Percentiles rank a stretch among this genome's conserved stretches.
phyloP scores from a whole-genome alignment of 2,797 vertebrate genomes.

The Borostomias antarcticus region DNA sequence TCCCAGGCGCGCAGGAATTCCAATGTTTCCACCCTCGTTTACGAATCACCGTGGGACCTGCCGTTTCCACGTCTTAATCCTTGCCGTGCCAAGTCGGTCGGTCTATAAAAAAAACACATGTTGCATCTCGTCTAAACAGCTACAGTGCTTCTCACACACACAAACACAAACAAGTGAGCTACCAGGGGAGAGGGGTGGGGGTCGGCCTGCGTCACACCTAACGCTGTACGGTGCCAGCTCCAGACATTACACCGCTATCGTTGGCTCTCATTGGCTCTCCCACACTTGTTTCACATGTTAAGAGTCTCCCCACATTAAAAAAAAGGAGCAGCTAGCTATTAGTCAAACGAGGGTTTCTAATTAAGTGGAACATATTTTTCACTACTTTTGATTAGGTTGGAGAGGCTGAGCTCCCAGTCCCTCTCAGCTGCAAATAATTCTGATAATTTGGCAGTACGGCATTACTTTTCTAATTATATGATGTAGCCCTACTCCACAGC shows the following conservation, averaged over 20 bases:
- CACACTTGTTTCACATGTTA: constrained; percentile 36
- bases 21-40: constrained; percentile 74
- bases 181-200: neutral
- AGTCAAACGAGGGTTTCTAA: constrained; percentile 66
- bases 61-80: constrained; percentile 77
- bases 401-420: constrained; percentile 40
- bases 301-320: constrained; percentile 54
- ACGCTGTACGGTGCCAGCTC: constrained; percentile 16
- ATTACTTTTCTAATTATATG: constrained; percentile 69
- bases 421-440: constrained; percentile 74
- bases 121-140: constrained; percentile 70
- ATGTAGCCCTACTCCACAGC: constrained; percentile 62
- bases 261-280: constrained; percentile 52
- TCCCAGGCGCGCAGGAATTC: constrained; percentile 74
- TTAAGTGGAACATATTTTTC: constrained; percentile 66
- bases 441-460: constrained; percentile 65
- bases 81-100: constrained; percentile 66
- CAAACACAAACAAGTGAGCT: constrained; percentile 32
- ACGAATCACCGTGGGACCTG: constrained; percentile 72
- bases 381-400: constrained; percentile 62
- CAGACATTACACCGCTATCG: constrained; percentile 10
- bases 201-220: constrained; percentile 7
- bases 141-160: constrained; percentile 57
- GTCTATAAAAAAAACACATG: constrained; percentile 79
- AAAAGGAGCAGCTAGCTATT: constrained; percentile 58